Percentiles rank a stretch among this genome's conserved stretches.
Conservation (phyloP, 1,140 invertebrate genomes). For the Periplaneta americana region DNA sequence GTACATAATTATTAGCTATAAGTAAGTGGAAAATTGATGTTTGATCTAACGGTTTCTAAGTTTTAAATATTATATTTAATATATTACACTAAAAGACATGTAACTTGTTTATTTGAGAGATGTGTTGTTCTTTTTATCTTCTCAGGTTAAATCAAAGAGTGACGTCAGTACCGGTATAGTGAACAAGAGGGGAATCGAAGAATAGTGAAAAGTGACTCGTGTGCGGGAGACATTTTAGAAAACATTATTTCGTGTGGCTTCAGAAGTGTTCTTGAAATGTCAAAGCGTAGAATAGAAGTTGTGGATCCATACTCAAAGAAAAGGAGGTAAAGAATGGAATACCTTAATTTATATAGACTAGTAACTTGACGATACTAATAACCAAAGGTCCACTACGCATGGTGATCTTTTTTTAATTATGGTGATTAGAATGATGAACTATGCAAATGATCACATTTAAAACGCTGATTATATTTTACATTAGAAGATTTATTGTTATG, state of each 20-base stretch:
- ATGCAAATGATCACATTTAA: slow-evolving; percentile 29
- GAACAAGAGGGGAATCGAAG: neutral
- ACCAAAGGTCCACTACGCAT: neutral
- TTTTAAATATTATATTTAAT: too few relatives aligned
- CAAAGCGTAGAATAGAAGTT: slow-evolving; percentile 76
- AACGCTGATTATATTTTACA: slow-evolving; percentile 14
- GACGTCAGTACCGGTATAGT: neutral
- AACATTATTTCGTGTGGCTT: neutral
- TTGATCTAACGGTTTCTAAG: too few relatives aligned
- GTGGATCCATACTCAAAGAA: slow-evolving; percentile 74
- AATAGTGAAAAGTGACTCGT: neutral
- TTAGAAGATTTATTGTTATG: neutral
- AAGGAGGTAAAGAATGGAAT: slow-evolving; percentile 50
- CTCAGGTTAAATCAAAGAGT: neutral
- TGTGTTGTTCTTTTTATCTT: too few relatives aligned
- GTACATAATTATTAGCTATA: too few relatives aligned
- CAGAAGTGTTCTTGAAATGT: slow-evolving; percentile 47
- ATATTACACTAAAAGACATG: too few relatives aligned
- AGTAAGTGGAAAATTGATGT: too few relatives aligned
- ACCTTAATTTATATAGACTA: neutral
- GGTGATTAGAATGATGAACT: slow-evolving; percentile 6
- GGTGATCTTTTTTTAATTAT: neutral
- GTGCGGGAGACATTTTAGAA: neutral
- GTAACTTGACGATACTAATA: neutral
- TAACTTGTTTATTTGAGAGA: too few relatives aligned